A percentile compares a stretch with the other conserved stretches of the same genome.
These are phyloP conservation scores for Elephas maximus DNA, from an alignment of 2,113 vertebrate genomes.

Conservation along the genomic window DNA sequence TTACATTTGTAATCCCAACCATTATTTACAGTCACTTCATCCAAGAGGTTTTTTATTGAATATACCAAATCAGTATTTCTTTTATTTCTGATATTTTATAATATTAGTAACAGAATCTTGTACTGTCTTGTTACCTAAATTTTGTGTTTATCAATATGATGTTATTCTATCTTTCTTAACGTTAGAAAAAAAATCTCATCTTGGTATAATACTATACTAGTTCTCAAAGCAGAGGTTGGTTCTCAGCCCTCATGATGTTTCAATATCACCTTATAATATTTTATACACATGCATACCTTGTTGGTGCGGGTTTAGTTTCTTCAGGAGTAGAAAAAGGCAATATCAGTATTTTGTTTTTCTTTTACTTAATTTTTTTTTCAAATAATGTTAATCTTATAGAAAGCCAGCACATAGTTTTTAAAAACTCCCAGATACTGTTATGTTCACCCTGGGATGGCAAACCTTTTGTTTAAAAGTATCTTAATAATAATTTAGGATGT, in stretches of 20 bases:
- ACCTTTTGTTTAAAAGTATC: not conserved
- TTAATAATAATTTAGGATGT: not conserved
- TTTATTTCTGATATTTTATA: not conserved
- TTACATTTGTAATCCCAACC: not conserved
- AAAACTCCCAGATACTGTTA: not conserved
- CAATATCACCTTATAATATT: not conserved
- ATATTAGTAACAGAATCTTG: not conserved
- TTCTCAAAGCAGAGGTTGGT: not conserved
- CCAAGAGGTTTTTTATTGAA: not conserved
- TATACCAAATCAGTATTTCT: not conserved
- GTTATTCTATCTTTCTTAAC: not conserved
- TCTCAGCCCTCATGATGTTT: accelerated
- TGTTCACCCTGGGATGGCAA: not conserved
- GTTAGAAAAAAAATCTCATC: not conserved
- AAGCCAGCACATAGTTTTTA: not conserved
- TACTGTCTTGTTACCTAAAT: not conserved
- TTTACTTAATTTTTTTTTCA: not conserved
- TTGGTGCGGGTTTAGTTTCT: not conserved
- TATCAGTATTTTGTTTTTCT: not conserved
- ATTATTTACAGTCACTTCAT: not conserved
- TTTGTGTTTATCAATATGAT: not conserved
- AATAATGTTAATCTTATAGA: not conserved
- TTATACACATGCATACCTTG: not conserved
- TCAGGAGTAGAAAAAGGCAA: not conserved
- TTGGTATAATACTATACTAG: not conserved